Evolutionary conservation across 2,113 vertebrate species (phyloP).

Genomic region (Alouatta palliata): DNA sequence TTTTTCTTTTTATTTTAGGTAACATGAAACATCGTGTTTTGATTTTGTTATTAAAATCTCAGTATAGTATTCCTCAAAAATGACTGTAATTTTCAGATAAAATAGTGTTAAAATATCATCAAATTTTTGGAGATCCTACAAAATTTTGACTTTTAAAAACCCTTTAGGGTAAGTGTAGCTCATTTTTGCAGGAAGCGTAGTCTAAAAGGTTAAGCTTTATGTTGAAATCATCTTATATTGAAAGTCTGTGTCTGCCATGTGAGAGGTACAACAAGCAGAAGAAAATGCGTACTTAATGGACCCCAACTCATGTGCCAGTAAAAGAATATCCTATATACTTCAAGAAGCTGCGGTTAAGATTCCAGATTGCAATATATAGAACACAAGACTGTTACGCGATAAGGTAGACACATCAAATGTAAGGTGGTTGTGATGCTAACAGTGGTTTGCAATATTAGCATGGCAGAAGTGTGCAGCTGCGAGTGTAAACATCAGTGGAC

Average conservation of each 20-base stretch:
- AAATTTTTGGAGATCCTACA: background rate
- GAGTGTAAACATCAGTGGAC: background rate
- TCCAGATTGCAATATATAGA: background rate
- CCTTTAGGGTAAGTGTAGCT: background rate
- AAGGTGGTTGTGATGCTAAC: too few relatives aligned
- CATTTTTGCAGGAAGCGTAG: background rate
- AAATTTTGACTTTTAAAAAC: background rate
- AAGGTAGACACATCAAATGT: background rate
- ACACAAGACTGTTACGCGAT: background rate
- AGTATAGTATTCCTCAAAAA: background rate
- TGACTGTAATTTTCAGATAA: conserved; percentile 14
- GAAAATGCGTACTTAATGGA: background rate
- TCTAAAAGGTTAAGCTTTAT: background rate
- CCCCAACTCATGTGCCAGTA: background rate
- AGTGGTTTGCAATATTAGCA: background rate
- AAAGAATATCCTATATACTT: background rate
- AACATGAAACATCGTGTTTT: background rate
- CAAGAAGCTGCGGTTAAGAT: background rate
- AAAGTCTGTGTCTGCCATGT: background rate
- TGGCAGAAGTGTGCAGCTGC: background rate
- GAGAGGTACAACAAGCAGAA: background rate
- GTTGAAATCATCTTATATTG: background rate
- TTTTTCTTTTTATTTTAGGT: background rate
- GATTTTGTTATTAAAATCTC: conserved; percentile 22
- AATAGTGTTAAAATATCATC: background rate